Evolutionary conservation across 1,140 invertebrate species (phyloP).

Genomic region (Habropoda laboriosa): DNA sequence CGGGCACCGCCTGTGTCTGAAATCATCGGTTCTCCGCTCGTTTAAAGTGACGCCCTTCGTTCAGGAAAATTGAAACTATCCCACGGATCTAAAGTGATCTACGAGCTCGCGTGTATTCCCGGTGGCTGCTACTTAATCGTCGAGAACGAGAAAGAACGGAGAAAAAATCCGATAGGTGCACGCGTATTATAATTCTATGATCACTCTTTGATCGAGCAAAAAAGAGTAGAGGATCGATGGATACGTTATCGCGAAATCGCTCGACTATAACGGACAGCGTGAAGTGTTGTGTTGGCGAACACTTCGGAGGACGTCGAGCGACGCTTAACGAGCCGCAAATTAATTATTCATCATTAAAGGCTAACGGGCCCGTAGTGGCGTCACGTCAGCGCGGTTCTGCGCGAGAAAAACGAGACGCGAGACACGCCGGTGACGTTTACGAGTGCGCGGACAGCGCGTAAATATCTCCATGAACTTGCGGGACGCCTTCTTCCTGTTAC

Average conservation of each 20-base stretch:
- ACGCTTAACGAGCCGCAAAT: conserved; percentile 59
- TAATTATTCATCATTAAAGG: conserved; percentile 68
- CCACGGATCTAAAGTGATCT: conserved; percentile 8
- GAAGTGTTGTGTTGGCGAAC: neutral
- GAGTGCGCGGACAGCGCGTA: conserved; percentile 70
- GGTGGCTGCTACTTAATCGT: neutral
- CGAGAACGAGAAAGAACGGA: no score
- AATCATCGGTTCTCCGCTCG: conserved; percentile 30
- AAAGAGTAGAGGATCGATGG: neutral
- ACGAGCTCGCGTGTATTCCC: neutral
- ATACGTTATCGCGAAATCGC: conserved; percentile 3
- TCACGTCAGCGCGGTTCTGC: conserved; percentile 40
- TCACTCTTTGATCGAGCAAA: neutral
- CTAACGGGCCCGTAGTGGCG: conserved; percentile 44
- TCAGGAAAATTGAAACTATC: conserved; percentile 48
- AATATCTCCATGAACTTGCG: conserved; percentile 70
- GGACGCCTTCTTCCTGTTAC: conserved; percentile 62
- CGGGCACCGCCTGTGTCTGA: neutral
- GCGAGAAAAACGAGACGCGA: conserved; percentile 57
- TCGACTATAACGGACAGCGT: neutral
- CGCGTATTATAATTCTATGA: neutral
- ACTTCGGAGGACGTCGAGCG: neutral
- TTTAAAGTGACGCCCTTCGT: conserved; percentile 8
- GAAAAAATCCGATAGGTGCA: neutral
- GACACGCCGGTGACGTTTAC: conserved; percentile 66